Conservation (phyloP, 2,797 vertebrate genomes). For the Gymnoscopelus microlampas region DNA sequence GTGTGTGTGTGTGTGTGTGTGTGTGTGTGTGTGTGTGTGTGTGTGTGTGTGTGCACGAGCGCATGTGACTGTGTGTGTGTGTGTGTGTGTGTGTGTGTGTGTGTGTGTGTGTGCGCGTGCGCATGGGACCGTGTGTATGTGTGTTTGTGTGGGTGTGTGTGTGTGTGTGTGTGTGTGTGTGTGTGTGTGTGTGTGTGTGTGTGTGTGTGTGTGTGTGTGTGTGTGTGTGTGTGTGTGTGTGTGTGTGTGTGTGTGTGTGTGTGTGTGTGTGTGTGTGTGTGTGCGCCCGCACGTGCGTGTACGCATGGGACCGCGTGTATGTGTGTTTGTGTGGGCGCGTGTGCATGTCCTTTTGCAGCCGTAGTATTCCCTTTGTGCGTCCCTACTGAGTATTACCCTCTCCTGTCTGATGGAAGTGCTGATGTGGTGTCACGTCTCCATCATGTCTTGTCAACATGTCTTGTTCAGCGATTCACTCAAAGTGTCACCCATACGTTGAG, state of each 20-base stretch:
- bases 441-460: slow-evolving; percentile 2
- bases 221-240: neutral
- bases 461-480: no score
- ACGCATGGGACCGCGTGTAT: neutral
- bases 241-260: slow-evolving; percentile 22
- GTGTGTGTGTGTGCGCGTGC: slow-evolving; percentile 4
- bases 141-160: slow-evolving; percentile 6
- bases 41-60: neutral
- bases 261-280: neutral
- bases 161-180: neutral
- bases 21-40: slow-evolving; percentile 24
- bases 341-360: slow-evolving; percentile 20
- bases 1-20: slow-evolving; percentile 7
- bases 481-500: neutral
- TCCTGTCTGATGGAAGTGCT: slow-evolving; percentile 17
- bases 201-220: slow-evolving; percentile 5
- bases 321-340: slow-evolving; percentile 3
- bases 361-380: slow-evolving; percentile 25
- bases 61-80: neutral
- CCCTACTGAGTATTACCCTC: slow-evolving; percentile 31
- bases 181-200: slow-evolving; percentile 27
- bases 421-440: neutral
- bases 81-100: neutral
- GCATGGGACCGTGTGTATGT: slow-evolving; percentile 7
- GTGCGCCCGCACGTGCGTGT: neutral